Percentiles rank a stretch among this genome's conserved stretches.
phyloP scores from a whole-genome alignment of 2,888 invertebrate genomes.

The Tenthredo distinguenda region DNA sequence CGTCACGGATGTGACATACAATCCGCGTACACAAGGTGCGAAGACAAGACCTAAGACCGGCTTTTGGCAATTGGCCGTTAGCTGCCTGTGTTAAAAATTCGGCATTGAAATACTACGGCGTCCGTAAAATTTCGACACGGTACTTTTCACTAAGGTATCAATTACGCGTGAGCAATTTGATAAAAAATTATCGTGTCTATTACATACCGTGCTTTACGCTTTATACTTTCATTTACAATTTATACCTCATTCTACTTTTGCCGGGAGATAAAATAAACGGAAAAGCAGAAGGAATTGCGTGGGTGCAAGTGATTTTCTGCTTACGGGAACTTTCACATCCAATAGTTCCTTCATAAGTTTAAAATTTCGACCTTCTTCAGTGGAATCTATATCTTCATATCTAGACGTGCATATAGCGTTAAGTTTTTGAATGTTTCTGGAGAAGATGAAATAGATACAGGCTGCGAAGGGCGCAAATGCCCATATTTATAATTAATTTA shows the following conservation, averaged over 20 bases:
- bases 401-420: background rate
- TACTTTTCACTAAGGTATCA: background rate
- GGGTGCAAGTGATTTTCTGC: background rate
- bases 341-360: background rate
- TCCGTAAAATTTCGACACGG: background rate
- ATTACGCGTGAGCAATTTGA: background rate
- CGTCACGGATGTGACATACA: background rate
- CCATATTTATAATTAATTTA: background rate
- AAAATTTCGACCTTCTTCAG: background rate
- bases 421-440: background rate
- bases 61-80: slow-evolving; percentile 26
- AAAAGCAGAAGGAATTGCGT: background rate
- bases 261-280: background rate
- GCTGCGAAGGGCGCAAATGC: background rate
- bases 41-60: background rate
- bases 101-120: background rate
- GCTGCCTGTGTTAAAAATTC: background rate
- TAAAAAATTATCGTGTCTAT: background rate
- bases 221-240: background rate
- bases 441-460: too few relatives aligned
- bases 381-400: background rate
- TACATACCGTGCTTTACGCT: background rate
- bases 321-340: background rate
- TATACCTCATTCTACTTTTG: background rate
- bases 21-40: background rate